These are phyloP conservation scores for Silvanus unidentatus DNA, from an alignment of 2,888 invertebrate genomes.

Conservation along the genomic window DNA sequence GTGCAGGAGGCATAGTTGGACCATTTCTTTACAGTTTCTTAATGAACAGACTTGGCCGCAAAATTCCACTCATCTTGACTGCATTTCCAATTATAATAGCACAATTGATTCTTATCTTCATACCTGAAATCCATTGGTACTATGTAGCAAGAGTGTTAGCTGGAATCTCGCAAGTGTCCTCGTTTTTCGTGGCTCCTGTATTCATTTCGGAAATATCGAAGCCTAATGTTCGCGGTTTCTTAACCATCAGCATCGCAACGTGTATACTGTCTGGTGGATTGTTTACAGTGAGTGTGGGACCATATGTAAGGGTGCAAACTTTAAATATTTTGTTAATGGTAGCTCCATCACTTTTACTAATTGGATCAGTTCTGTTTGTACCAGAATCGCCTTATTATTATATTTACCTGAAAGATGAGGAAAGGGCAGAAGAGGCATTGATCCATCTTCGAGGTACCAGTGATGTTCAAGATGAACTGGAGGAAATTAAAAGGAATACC, in stretches of 20 bases:
- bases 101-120: conserved; percentile 14
- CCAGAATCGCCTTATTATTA: conserved; percentile 18
- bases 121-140: conserved; percentile 6
- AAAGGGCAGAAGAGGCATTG: conserved; percentile 53
- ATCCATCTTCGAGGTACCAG: neutral
- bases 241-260: conserved; percentile 61
- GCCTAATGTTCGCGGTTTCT: conserved; percentile 66
- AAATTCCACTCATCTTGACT: conserved; percentile 57
- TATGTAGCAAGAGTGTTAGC: conserved; percentile 53
- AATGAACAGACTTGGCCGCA: conserved; percentile 60
- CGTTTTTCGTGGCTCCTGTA: conserved; percentile 69
- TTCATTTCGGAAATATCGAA: conserved; percentile 80
- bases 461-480: conserved; percentile 6
- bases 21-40: conserved; percentile 61
- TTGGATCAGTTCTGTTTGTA: conserved; percentile 4
- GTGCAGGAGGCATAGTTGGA: conserved; percentile 50
- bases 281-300: conserved; percentile 34
- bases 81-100: conserved; percentile 58
- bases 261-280: conserved; percentile 63
- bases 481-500: conserved; percentile 3
- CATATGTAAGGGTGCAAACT: conserved; percentile 13
- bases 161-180: conserved; percentile 60
- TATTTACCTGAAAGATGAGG: conserved; percentile 47
- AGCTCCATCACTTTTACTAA: conserved; percentile 3
- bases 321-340: conserved; percentile 12